Base-by-base conservation (phyloP, 1,140 invertebrate genomes). In the Scaptomyza pallida region DNA sequence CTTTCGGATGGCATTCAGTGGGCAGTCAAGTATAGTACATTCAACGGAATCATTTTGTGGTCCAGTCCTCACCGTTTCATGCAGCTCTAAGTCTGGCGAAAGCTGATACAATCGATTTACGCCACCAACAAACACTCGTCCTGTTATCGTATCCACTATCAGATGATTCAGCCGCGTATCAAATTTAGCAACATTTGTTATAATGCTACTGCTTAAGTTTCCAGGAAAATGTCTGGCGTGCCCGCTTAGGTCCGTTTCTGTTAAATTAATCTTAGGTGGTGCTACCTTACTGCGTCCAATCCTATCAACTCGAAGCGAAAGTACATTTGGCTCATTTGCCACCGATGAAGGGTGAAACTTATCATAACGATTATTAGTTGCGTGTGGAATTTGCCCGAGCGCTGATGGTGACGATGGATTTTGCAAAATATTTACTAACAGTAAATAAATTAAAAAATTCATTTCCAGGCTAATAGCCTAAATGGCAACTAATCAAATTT, bases 101-200 rank as follows among this genome's bases (percentile, higher is more conserved):
- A 99, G 93, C 92, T 98, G 97, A 92, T 98, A 99, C 30, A 99
- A 94, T 52, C 94, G 93, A 92, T 99, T 99, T 6, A 98, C 96
- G 35, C 96, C 98, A 51, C 98, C 98, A 47, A 99, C 94, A 93
- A 97, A 99, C 8, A 99, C 92, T 41, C 97, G 94, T 33, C 97
- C 97, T 12, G 97, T 98, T 92, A 97, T 96, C 90, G 96, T 97
- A 92, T 99, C 97, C 60, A 98, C 95, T 23, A 97, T 96, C 67
- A 99, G 93, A 92, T 98, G 97, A 92, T 97, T 97, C 1, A 91
- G 69, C 23, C 44, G 63, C 3, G 91, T 91, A 52, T 91, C 90
- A 41, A 91, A 91, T 17, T 74, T 67, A 44, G 72, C 75, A 3
- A 79, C 75, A 69, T 78, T 80, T 59, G 90, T 91, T 17, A 91